Base-by-base conservation (phyloP, 2,888 invertebrate genomes). In the Phlogophora meticulosa region DNA sequence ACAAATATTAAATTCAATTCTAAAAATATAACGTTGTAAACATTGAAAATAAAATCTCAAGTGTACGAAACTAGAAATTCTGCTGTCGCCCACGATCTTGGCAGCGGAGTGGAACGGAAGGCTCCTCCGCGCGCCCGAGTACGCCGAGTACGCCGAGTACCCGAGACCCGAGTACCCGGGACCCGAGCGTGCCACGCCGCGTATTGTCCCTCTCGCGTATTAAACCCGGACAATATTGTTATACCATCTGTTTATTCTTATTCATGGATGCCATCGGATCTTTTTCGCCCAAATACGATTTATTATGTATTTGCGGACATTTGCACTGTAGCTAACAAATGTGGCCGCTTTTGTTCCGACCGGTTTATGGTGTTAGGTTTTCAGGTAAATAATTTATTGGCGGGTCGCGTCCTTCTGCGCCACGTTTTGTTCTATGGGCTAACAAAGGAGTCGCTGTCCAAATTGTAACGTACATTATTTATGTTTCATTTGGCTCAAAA, bases 271-370 rank as follows among this genome's bases (percentile, higher is more conserved):
- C 66, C 71, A 84, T 76, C 80, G 83, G 77, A 82, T 86, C 86
- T 85, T 83, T 83, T 88, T 66, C 76, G 80, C 70, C 75, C 83
- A 81, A 85, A 86, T 83, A 78, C 80, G 78, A 87, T 88, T 86
- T 87, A 88, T 88, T 87, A 87, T 88, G 87, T 87, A 88, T 87
- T 81, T 81, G 83, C 77, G 80, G 70, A 85, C 87, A 86, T 88
- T 84, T 85, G 83, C 85, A 86, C 77, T 80, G 87, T 82, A 81
- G 81, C 83, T 75, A 82, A 82, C 82, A 86, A 83, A 84, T 82
- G 82, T 83, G 81, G 58, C 49, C 78, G 81, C 73, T 79, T 77
- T 81, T 83, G 80, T 82, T 82, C 56, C 60, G 64, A 72, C 58
- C 84, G 68, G 79, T 82, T 84, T 84, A 82, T 77, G 84, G 82